Base-by-base conservation (phyloP, 1,140 invertebrate genomes). In the Drosophila tani region DNA sequence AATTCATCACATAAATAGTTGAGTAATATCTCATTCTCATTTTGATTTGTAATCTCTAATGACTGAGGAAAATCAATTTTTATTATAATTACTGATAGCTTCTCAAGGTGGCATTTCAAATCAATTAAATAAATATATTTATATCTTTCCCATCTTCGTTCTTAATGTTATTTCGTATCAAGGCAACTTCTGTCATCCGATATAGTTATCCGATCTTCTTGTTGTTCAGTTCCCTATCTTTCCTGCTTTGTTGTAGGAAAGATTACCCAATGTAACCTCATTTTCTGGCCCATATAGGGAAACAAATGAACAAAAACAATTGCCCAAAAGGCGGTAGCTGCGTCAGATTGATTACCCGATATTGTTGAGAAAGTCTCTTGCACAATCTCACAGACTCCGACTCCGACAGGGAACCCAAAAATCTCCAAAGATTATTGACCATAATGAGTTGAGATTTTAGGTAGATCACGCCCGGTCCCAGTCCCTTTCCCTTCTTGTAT, bases 371-470 rank as follows among this genome's bases (percentile, higher is more conserved):
- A 84, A 74, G 57, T 69, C 68, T 57, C 77, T 60, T 40, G 43
- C 56, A 49, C 21, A 68, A 66, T 67, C 38, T 41, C 32, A n/a
- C 24, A 32, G 66, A 63, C 21, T 24, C 21, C 21, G 27, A 29
- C 38, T n/a, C 32, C 14, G 21, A 47, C 21, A 21, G 38, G n/a
- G 41, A 57, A 46, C 41, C 53, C 29, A 27, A 46, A 75, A 56
- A 75, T 74, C 66, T 50, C 55, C 47, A 53, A 41, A 49, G 74
- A 78, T 62, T 67, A 51, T 80, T 68, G 82, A 74, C 59, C 83
- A 66, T 83, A 88, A 86, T 86, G 84, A 83, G 67, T 56, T 32
- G 80, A 73, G 68, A 63, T 87, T 81, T 87, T 70, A 83, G 83
- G 80, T 86, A 87, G 84, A 86, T 80, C 83, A 88, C 80, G 80